Evolutionary conservation across 23 tunicate genomes (phyloP), one percentile per base, ranked within the genome.

Genomic region (Clavelina lepadiformis): DNA sequence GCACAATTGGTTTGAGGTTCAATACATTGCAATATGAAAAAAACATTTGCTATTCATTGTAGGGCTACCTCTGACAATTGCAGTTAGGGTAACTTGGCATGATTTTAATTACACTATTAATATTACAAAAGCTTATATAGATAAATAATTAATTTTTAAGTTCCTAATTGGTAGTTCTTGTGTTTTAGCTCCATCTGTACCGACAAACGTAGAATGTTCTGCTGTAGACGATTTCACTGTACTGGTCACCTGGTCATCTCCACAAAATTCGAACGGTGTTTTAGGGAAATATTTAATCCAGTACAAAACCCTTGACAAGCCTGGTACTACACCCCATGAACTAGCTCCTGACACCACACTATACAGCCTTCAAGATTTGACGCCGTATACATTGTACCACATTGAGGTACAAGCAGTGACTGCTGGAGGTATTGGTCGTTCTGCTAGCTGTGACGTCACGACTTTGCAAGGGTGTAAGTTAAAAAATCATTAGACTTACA

Each of bases 251-350:
- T 80, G 87, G 87, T 20, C 19, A 35, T 47, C 46, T 35, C 87
- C 87, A 3, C n/a, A 30, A 28, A 37, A 72, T 23, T 33, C 56
- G 28, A 71, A 80, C 28, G 87, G 87, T 15, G 31, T 32, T 11
- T 63, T 80, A 56, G 15, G 7, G 33, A 50, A 68, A 6, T 80
- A 80, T 29, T 30, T 37, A 1, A 25, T 80, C 19, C 25, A 0
- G 0, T 80, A 71, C 50, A 24, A 33, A 36, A 64, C 72, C 30
- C 49, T 47, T 7, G 28, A 63, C 54, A 27, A 30, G 15, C 26
- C 38, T 7, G 49, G 49, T 41, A 8, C 49, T 8, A 15, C 15
- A 15, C 49, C 15, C 49, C 49, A 41, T 15, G 15, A 41, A 15
- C n/a, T n/a, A n/a, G n/a, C n/a, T n/a, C n/a, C n/a, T n/a, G n/a